Percentiles rank a stretch among this genome's conserved stretches.
phyloP scores from a whole-genome alignment of 2,797 vertebrate genomes.

The Myripristis murdjan region DNA sequence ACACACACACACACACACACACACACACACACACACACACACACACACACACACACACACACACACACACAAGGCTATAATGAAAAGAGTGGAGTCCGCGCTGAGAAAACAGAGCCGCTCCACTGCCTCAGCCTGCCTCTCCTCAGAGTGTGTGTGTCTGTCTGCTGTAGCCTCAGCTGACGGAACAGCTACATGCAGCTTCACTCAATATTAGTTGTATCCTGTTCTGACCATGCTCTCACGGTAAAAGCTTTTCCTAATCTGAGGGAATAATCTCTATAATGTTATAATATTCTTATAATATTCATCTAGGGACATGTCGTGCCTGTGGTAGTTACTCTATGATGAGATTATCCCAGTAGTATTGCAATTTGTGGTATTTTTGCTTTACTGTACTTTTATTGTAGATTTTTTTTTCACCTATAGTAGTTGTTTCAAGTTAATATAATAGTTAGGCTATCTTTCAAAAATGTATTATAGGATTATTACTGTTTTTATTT shows the following conservation, averaged over 20 bases:
- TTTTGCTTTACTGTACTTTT: background rate
- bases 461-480: no score
- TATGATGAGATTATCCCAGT: no score
- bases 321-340: background rate
- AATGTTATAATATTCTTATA: background rate
- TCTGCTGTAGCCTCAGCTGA: conserved; percentile 21
- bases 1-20: no score
- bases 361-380: background rate
- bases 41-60: no score
- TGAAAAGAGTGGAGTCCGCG: no score
- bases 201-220: conserved; percentile 35
- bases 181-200: conserved; percentile 25
- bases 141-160: conserved; percentile 18
- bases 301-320: background rate
- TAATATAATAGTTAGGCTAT: no score
- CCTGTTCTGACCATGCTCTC: conserved; percentile 25
- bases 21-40: no score
- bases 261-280: background rate
- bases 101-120: background rate
- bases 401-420: no score
- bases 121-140: no score
- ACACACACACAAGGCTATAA: no score
- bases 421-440: no score
- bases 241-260: conserved; percentile 1
- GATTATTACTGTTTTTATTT: background rate